These are phyloP conservation scores for Leuctra nigra DNA, from an alignment of 2,888 invertebrate species.

Conservation along the genomic window DNA sequence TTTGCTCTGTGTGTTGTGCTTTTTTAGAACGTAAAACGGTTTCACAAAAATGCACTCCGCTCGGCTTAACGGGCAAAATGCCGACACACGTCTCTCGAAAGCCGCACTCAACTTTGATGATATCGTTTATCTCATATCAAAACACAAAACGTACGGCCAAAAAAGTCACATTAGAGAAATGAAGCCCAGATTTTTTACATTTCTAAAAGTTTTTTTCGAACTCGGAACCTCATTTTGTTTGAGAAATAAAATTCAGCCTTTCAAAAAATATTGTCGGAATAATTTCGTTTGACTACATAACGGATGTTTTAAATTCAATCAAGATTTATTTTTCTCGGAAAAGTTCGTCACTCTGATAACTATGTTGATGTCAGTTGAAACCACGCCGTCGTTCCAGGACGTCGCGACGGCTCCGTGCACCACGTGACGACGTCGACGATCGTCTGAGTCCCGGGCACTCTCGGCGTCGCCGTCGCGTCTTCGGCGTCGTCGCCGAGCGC, in stretches of 20 bases:
- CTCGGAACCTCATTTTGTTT: neutral
- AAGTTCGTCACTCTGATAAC: neutral
- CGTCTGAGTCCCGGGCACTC: conserved; percentile 13
- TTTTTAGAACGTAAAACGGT: too few species aligned
- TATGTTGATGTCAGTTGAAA: neutral
- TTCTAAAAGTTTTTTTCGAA: neutral
- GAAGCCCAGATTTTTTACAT: neutral
- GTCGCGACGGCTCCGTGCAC: neutral
- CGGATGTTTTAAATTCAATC: neutral
- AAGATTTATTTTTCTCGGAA: too few species aligned
- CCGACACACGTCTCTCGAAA: too few species aligned
- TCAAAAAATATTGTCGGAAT: too few species aligned
- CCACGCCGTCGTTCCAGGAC: neutral
- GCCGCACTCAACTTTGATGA: too few species aligned
- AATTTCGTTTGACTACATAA: too few species aligned
- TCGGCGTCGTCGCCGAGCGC: conserved; percentile 1
- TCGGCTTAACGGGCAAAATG: too few species aligned
- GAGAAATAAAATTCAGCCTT: neutral
- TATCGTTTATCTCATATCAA: too few species aligned
- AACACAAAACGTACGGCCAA: too few species aligned
- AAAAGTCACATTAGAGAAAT: too few species aligned
- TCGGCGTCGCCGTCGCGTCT: conserved; percentile 6
- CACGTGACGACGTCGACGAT: conserved; percentile 3
- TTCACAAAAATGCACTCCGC: too few species aligned
- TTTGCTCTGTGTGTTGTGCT: too few species aligned